Conservation (phyloP, 2,113 vertebrate species). For the Fregata magnificens region DNA sequence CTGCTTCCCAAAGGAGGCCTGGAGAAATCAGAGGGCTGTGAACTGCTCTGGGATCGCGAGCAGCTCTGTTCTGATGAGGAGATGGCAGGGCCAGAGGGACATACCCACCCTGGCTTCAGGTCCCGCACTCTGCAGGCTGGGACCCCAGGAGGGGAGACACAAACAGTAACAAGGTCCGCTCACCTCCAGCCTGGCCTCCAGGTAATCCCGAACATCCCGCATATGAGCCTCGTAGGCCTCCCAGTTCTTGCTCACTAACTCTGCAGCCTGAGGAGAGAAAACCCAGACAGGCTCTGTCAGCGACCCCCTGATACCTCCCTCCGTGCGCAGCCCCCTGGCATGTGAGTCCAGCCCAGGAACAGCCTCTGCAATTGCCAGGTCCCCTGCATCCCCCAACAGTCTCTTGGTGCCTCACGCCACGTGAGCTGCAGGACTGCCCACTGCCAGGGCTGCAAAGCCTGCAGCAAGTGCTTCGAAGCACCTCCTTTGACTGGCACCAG, state of each 20-base stretch:
- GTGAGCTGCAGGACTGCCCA: background rate
- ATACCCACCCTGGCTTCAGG: background rate
- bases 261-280: conserved; percentile 82
- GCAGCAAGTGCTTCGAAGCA: rapidly evolving
- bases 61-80: background rate
- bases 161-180: background rate
- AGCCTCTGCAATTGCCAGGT: background rate
- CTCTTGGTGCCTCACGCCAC: background rate
- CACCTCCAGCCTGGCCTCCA: conserved; percentile 87
- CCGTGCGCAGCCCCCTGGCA: rapidly evolving
- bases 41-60: background rate
- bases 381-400: background rate
- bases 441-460: background rate
- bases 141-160: background rate
- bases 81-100: background rate
- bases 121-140: background rate
- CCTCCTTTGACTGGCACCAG: background rate
- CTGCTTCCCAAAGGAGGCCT: conserved; percentile 83
- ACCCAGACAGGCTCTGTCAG: background rate
- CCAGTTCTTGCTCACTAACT: conserved; percentile 85
- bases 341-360: background rate
- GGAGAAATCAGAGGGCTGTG: background rate
- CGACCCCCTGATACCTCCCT: background rate
- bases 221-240: conserved; percentile 83
- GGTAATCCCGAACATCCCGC: conserved; percentile 78